Conservation (phyloP, 92 coral and sea anemone species). For the Diadumene lineata region DNA sequence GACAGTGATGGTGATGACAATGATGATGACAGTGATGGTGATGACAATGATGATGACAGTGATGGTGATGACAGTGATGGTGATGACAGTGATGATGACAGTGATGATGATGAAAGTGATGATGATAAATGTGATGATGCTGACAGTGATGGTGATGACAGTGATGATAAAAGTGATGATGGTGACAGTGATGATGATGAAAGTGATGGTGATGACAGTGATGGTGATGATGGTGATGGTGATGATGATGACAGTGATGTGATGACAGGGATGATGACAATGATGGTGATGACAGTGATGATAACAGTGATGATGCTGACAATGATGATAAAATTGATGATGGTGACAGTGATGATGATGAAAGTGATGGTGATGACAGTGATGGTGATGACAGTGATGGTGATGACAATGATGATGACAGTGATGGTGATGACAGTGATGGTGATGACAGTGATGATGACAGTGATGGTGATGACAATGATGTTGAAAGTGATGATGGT, state of each 20-base stretch:
- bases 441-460: not conserved
- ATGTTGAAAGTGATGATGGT: not conserved
- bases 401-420: not conserved
- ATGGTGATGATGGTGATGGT: not conserved
- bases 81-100: not conserved
- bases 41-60: no score
- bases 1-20: not conserved
- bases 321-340: not conserved
- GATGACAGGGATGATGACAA: not conserved
- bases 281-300: not conserved
- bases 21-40: not conserved
- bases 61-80: not conserved
- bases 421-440: not conserved
- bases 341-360: not conserved
- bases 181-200: not conserved
- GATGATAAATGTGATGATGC: slow-evolving; percentile 72
- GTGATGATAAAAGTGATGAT: not conserved
- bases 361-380: slow-evolving; percentile 15
- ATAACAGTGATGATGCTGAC: no score
- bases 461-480: not conserved
- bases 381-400: not conserved
- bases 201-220: not conserved
- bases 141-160: not conserved
- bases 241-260: not conserved
- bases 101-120: not conserved